Evolutionary conservation across 1,140 invertebrate species (phyloP), one percentile per base, ranked within the genome.

Genomic region (Apis florea): DNA sequence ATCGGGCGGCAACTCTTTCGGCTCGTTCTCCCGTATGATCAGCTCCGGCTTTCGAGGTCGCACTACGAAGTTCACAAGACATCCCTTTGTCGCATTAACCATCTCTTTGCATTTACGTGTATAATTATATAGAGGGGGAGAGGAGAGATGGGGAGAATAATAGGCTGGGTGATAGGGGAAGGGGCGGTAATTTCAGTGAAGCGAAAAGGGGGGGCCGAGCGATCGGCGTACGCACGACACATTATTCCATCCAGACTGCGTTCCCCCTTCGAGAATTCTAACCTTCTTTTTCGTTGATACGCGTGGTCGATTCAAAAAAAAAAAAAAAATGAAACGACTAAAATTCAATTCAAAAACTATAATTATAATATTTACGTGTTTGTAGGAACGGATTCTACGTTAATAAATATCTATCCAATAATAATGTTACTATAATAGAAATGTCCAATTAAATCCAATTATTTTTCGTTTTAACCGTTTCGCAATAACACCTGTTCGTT

Each of bases 11-110:
- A 98, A 94, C 92, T 98, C 97, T 85, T 96, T 93, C 15, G 98
- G 98, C 92, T 97, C 95, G 94, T 97, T 98, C 94, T 98, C 98
- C 88, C 97, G 96, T 90, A 98, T 98, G 88, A 98, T 98, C 94
- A 98, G 95, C 94, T 98, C 97, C 83, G 97, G 96, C 92, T 97
- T 97, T 91, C 96, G 95, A 66, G 96, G 95, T 89, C 94, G 95
- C 75, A 95, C 95, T 95, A 92, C 58, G 94, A 92, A 94, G 88
- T 90, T 85, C 83, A 87, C 77, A 90, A 88, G 86, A 88, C 83
- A 83, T 81, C 71, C 88, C 86, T 87, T 85, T 87, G 83, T 88
- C 83, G 81, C 71, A 88, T 88, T 88, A 88, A 88, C 86, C 78
- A 83, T 88, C 76, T 74, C 64, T 79, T 64, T 47, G 71, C 67